Base-by-base conservation (phyloP, 1,140 invertebrate genomes). In the Cylas formicarius region DNA sequence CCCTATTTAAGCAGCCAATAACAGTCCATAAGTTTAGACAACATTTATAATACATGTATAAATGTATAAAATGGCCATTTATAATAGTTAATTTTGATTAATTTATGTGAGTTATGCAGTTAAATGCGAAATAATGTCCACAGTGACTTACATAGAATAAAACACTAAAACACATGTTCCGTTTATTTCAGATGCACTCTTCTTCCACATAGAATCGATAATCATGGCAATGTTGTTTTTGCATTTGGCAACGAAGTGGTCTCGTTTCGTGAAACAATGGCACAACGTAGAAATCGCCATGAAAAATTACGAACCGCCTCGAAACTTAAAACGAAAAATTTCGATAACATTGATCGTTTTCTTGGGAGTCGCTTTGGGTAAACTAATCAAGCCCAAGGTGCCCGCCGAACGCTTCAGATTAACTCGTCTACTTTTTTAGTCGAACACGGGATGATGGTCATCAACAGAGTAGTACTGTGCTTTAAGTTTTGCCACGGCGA, bases 261-360 rank as follows among this genome's bases (percentile, higher is more conserved):
- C 39, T 2, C 14, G 21, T 2, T 48, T 34, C 27, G 33, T 48
- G 0, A 37, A 48, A 24, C 39, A 48, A 24, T 48, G 46, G 46
- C 26, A 43, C 6, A 22, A 28, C 5, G 26, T 43, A 7, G 46
- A 48, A 38, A 14, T 10, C 4, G 19, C 19, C 1, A 34, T 29
- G 38, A 27, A 23, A 20, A 19, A 14, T 11, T 41, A 33, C 14
- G 45, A 35, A 9, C 5, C 13, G 3, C 18, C 29, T 14, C 14
- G 13, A 9, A 34, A 36, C 22, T 32, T 41, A 17, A 41, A 27
- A 14, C 27, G 10, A 3, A 40, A 24, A 17, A 14, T 48, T 18
- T 35, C 19, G 2, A 26, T 21, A n/a, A 48, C 42, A 11, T 16
- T 19, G 10, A 8, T 48, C 1, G 14, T 13, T 9, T 16, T 48